These are phyloP conservation scores for Halichondria panicea DNA, from an alignment of 37 sponge, comb jelly and placozoan genomes.

Conservation along the genomic window DNA sequence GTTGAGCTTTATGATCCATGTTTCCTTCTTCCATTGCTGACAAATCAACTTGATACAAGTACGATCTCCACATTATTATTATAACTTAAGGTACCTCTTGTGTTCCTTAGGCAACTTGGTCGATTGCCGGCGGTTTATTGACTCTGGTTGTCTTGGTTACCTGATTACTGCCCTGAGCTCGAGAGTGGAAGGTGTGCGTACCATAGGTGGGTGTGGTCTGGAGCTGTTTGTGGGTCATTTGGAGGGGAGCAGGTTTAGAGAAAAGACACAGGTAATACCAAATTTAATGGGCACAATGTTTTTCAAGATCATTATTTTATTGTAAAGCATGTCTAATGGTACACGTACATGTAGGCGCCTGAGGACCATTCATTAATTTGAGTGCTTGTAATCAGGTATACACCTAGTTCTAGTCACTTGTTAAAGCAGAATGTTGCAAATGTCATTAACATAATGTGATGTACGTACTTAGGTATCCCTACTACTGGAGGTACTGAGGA, in stretches of 20 bases:
- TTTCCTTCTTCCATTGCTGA: constrained; percentile 72
- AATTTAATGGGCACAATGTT: background rate
- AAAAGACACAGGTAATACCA: constrained; percentile 66
- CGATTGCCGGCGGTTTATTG: constrained; percentile 73
- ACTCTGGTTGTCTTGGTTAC: constrained; percentile 65
- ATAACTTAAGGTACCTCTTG: background rate
- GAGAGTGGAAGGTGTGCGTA: constrained; percentile 32
- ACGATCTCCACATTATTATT: background rate
- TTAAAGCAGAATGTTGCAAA: too few relatives aligned
- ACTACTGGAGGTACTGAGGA: constrained; percentile 44
- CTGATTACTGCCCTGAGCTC: constrained; percentile 61
- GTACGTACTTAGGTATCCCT: constrained; percentile 25
- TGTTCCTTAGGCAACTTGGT: constrained; percentile 46
- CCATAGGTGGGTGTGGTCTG: constrained; percentile 55
- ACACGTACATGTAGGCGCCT: background rate
- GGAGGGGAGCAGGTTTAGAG: constrained; percentile 60
- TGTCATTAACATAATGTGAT: background rate
- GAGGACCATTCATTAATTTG: too few relatives aligned
- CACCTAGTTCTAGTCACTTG: too few relatives aligned
- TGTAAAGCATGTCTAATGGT: background rate
- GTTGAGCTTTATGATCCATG: constrained; percentile 62
- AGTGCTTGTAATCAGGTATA: too few relatives aligned
- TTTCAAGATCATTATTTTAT: background rate
- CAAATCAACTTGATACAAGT: constrained; percentile 59
- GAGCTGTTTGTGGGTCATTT: constrained; percentile 53